Base-by-base conservation (phyloP, 2,113 vertebrate genomes). In the Zingel zingel region DNA sequence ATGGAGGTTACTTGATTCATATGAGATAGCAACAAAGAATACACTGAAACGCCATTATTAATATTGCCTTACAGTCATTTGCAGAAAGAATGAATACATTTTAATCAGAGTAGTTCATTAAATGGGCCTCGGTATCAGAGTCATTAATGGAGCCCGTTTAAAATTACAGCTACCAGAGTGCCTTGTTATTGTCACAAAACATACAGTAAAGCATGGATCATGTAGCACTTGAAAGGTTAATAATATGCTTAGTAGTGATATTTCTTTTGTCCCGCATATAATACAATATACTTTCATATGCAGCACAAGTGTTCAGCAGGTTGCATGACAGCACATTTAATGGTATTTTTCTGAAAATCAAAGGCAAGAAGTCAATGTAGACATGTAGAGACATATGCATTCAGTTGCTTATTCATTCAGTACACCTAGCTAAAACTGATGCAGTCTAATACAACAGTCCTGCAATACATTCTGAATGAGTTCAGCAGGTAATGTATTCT, bases 151-250 rank as follows among this genome's bases (percentile, higher is more conserved):
- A 73, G 57, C 23, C 27, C 6, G 27, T 74, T 81, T 58, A 48
- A 79, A 64, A 81, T 80, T 13, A 76, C 21, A 83, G 73, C 47
- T 27, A 16, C 39, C 68, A 56, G 14, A 27, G 39, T 72, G 30
- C 57, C 74, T 67, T 74, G 61, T 77, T 77, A 58, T 67, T 66
- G 36, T 84, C 8, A 73, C 48, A 71, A 14, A 74, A 58, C 77
- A 88, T 30, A 25, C 6, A 33, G 6, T 33, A 33, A 69, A 66
- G 15, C 70, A 25, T 21, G 10, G 64, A 77, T 77, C 59, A 58
- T 50, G 63, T 12, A 59, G 43, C 9, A 75, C 65, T 86, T 79
- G 25, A 63, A 86, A 81, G 69, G 63, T 84, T 66, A 77, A 82
- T 74, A 54, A 65, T 62, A 66, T 59, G 45, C 39, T 48, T 36